Conservation (phyloP, 2,797 vertebrate species). For the Gymnoscopelus braueri region DNA sequence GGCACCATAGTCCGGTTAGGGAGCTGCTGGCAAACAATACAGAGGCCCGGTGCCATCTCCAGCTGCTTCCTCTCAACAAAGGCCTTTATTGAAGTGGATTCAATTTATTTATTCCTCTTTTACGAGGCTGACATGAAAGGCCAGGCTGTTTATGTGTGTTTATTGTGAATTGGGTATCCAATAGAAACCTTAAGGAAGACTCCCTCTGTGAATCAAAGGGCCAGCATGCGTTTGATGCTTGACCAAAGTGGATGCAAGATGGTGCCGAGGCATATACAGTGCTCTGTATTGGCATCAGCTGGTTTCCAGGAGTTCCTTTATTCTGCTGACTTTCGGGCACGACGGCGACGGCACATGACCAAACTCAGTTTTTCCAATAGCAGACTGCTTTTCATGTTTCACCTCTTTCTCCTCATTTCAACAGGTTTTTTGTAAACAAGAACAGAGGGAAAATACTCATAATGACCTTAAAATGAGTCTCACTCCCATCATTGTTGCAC, state of each 20-base stretch:
- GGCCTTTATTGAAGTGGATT: slow-evolving; percentile 60
- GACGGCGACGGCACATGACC: slow-evolving; percentile 35
- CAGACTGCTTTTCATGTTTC: neutral
- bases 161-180: slow-evolving; percentile 64
- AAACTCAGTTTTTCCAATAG: slow-evolving; percentile 13
- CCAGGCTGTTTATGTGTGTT: slow-evolving; percentile 65
- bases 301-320: slow-evolving; percentile 34
- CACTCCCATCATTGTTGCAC: slow-evolving; percentile 30
- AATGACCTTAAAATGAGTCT: slow-evolving; percentile 33
- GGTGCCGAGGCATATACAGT: neutral
- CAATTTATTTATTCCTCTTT: slow-evolving; percentile 71
- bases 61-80: slow-evolving; percentile 75
- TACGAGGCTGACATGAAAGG: slow-evolving; percentile 68
- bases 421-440: slow-evolving; percentile 13
- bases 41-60: slow-evolving; percentile 69
- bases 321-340: slow-evolving; percentile 35
- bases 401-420: slow-evolving; percentile 6
- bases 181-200: slow-evolving; percentile 54
- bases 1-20: slow-evolving; percentile 58
- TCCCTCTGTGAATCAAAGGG: slow-evolving; percentile 60
- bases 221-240: slow-evolving; percentile 49
- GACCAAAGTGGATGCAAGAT: slow-evolving; percentile 37
- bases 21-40: slow-evolving; percentile 70
- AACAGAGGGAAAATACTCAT: slow-evolving; percentile 18
- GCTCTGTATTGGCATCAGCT: slow-evolving; percentile 41